Evolutionary conservation across 2,888 invertebrate genomes (phyloP).

Genomic region (Troilus luridus): DNA sequence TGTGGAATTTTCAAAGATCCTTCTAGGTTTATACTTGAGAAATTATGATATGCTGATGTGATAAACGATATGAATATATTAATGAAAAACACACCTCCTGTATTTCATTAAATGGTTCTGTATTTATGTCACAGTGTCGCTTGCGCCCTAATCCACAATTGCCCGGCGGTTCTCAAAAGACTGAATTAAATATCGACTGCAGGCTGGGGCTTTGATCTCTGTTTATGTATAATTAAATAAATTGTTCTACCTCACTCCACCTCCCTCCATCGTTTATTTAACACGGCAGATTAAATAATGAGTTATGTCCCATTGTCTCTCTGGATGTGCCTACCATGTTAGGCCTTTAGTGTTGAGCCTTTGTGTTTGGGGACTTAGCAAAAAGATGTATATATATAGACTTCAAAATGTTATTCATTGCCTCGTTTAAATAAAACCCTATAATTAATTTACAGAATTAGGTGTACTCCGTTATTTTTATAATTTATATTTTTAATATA

Average conservation of each 20-base stretch:
- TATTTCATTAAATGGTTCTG: not conserved
- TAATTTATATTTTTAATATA: not conserved
- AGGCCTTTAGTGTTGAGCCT: conserved; percentile 7
- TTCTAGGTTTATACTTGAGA: not conserved
- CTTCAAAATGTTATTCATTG: conserved; percentile 21
- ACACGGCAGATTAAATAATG: conserved; percentile 31
- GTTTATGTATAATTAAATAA: conserved; percentile 39
- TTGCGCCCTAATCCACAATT: conserved; percentile 28
- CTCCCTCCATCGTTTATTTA: conserved; percentile 33
- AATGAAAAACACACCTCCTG: not conserved
- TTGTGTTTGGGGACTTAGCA: not conserved
- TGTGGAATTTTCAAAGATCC: too few relatives aligned
- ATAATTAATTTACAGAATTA: not conserved
- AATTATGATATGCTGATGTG: not conserved
- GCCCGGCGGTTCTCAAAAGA: not conserved
- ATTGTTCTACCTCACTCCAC: conserved; percentile 8
- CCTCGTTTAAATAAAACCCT: not conserved
- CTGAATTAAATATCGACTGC: conserved; percentile 33
- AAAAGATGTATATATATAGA: conserved; percentile 22
- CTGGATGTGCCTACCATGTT: conserved; percentile 17
- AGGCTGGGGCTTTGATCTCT: conserved; percentile 20
- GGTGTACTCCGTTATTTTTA: not conserved
- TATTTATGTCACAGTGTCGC: not conserved
- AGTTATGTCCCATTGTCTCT: conserved; percentile 38
- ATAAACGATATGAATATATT: not conserved